Conservation (phyloP, 1,140 invertebrate genomes). For the Probaryconus sp. region DNA sequence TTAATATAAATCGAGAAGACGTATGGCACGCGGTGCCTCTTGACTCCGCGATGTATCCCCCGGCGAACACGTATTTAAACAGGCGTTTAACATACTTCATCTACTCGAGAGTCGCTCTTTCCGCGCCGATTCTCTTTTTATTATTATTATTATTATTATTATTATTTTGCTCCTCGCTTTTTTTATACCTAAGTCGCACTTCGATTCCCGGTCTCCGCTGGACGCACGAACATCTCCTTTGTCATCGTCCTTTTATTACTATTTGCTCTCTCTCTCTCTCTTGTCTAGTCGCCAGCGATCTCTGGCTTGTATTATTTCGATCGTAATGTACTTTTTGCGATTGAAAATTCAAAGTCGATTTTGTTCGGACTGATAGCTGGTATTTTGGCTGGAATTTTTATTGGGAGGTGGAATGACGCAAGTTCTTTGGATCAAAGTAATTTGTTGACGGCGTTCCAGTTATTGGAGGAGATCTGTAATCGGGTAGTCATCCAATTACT, state of each 20-base stretch:
- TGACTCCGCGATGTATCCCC: slow-evolving; percentile 70
- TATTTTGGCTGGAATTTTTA: slow-evolving; percentile 37
- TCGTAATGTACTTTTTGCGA: slow-evolving; percentile 49
- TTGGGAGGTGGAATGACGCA: too few species aligned
- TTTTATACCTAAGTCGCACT: slow-evolving; percentile 51
- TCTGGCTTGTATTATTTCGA: slow-evolving; percentile 44
- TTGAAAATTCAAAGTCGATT: slow-evolving; percentile 41
- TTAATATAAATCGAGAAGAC: slow-evolving; percentile 77
- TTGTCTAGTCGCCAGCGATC: slow-evolving; percentile 33
- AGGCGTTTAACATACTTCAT: slow-evolving; percentile 77
- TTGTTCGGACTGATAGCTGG: slow-evolving; percentile 27
- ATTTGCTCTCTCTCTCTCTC: slow-evolving; percentile 37
- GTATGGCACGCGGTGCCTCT: slow-evolving; percentile 70
- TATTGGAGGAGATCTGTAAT: slow-evolving; percentile 34
- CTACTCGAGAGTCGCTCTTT: slow-evolving; percentile 58
- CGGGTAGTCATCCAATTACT: slow-evolving; percentile 13
- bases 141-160: slow-evolving; percentile 21
- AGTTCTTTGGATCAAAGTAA: slow-evolving; percentile 8
- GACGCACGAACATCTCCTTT: slow-evolving; percentile 54
- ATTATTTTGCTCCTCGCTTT: too few species aligned
- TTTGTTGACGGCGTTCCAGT: slow-evolving; percentile 4
- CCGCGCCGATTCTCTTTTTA: slow-evolving; percentile 4
- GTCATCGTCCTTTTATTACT: slow-evolving; percentile 54
- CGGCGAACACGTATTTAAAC: slow-evolving; percentile 76
- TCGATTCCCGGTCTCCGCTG: slow-evolving; percentile 36